Evolutionary conservation across 2,888 invertebrate genomes (phyloP).

Genomic region (Podabrus alpinus): DNA sequence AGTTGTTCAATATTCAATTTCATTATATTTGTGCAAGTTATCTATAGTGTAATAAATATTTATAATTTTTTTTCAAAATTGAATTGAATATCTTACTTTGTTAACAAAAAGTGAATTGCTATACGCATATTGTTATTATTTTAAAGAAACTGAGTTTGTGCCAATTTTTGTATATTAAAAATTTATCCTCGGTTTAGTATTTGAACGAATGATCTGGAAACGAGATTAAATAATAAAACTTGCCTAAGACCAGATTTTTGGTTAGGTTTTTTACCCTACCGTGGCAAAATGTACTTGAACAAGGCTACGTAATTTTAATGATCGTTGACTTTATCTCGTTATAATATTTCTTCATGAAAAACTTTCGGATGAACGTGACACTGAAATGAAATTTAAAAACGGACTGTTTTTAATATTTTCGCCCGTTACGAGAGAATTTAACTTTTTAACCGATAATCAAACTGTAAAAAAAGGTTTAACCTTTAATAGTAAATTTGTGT

Average conservation of each 20-base stretch:
- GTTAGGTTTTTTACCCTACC: not conserved
- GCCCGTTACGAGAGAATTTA: not conserved
- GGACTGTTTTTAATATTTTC: not conserved
- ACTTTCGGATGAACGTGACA: not conserved
- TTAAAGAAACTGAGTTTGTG: not conserved
- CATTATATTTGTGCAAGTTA: not conserved
- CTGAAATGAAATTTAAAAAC: not conserved
- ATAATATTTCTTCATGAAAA: not conserved
- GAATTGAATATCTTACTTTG: not conserved
- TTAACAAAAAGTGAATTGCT: not conserved
- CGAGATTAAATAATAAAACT: not conserved
- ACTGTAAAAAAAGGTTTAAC: not conserved
- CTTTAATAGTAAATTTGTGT: not conserved
- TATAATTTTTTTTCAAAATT: not conserved
- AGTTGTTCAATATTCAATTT: too few relatives aligned
- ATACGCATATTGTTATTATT: not conserved
- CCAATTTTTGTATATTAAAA: not conserved
- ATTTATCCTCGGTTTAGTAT: not conserved
- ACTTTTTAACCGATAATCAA: not conserved
- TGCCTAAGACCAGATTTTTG: not conserved
- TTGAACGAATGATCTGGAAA: not conserved
- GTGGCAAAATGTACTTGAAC: not conserved
- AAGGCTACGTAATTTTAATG: not conserved
- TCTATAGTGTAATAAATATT: not conserved
- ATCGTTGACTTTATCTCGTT: not conserved